Evolutionary conservation across 2,888 invertebrate genomes (phyloP).

Genomic region (Nebria salina): DNA sequence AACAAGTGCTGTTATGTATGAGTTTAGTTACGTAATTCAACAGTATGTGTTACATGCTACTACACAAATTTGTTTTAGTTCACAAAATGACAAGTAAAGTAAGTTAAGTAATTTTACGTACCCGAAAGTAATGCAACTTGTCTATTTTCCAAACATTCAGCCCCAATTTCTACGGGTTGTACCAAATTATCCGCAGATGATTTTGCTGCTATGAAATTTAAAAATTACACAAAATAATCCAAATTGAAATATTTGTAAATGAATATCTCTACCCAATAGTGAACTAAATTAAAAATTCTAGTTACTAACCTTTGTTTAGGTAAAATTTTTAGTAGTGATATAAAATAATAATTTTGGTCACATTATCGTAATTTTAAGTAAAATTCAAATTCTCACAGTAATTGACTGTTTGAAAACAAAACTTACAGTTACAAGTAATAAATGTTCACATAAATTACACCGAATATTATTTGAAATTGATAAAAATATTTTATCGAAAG

Average conservation of each 20-base stretch:
- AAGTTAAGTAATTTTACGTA: conserved; percentile 45
- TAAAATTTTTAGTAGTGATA: background rate
- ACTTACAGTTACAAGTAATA: background rate
- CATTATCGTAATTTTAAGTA: background rate
- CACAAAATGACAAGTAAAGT: background rate
- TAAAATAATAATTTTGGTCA: background rate
- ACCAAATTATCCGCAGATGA: conserved; percentile 58
- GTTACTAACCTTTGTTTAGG: background rate
- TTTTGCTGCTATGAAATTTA: conserved; percentile 52
- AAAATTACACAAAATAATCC: conserved; percentile 47
- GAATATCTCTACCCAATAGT: background rate
- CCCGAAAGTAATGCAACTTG: conserved; percentile 58
- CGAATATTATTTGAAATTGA: background rate
- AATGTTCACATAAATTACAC: background rate
- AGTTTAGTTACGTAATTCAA: background rate
- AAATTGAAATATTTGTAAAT: background rate
- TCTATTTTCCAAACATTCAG: conserved; percentile 69
- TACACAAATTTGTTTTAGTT: background rate
- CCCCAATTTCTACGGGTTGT: conserved; percentile 71
- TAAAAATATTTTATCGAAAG: conserved; percentile 4
- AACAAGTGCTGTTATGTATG: background rate
- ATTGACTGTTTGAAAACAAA: background rate
- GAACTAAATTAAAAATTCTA: too few species aligned
- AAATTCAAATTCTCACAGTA: background rate
- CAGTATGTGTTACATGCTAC: background rate